These are phyloP conservation scores for Xestia ashworthii DNA, from an alignment of 2,888 invertebrate species.

Conservation along the genomic window DNA sequence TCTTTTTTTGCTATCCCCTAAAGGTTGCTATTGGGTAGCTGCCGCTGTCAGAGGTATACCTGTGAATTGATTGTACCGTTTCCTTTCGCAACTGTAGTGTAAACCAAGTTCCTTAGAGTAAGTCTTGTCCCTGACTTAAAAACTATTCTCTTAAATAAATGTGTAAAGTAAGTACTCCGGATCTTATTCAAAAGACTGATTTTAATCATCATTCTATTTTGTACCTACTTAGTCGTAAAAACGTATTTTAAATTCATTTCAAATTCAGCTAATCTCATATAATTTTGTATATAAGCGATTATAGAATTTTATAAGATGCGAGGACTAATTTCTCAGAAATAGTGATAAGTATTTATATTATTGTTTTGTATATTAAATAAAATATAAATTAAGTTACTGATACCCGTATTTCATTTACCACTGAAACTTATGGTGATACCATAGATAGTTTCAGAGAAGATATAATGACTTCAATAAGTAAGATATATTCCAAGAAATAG, in stretches of 20 bases:
- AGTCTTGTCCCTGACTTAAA: background rate
- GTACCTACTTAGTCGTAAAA: conserved; percentile 43
- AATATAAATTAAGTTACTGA: conserved; percentile 35
- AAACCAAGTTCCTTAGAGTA: background rate
- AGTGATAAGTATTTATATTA: conserved; percentile 34
- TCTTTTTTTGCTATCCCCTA: background rate
- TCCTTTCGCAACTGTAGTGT: background rate
- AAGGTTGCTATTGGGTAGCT: background rate
- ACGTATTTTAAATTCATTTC: conserved; percentile 21
- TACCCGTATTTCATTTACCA: conserved; percentile 15
- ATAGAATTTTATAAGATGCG: background rate
- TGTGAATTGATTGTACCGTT: background rate
- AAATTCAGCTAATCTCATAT: conserved; percentile 35
- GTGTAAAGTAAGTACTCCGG: conserved; percentile 10
- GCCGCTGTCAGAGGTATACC: background rate
- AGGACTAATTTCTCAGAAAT: conserved; percentile 12
- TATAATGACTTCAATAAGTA: too few relatives aligned
- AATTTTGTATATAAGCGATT: background rate
- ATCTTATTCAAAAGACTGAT: conserved; percentile 57
- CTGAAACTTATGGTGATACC: background rate
- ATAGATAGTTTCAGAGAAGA: too few relatives aligned
- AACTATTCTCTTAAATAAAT: background rate
- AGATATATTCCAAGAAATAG: too few relatives aligned
- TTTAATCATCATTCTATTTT: conserved; percentile 30
- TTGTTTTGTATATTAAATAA: conserved; percentile 28